Conservation (phyloP, 2,888 invertebrate species). For the Kuschelorhynchus macadamiae region DNA sequence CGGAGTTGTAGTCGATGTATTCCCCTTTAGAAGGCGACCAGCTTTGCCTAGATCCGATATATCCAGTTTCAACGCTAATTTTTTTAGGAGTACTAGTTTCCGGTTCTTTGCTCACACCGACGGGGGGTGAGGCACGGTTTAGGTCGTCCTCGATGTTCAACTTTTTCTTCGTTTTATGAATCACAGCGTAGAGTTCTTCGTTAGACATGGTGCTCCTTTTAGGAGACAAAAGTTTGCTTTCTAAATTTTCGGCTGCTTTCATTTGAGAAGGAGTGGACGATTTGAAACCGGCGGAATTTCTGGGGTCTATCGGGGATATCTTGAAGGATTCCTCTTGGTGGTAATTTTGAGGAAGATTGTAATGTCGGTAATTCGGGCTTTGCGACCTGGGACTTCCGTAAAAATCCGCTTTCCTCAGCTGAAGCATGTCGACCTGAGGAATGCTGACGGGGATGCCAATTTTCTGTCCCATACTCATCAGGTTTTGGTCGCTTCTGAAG, state of each 20-base stretch:
- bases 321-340: slow-evolving; percentile 69
- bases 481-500: slow-evolving; percentile 53
- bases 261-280: slow-evolving; percentile 77
- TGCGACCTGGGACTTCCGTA: slow-evolving; percentile 17
- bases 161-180: slow-evolving; percentile 83
- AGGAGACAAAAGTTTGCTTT: slow-evolving; percentile 74
- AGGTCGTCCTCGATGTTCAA: slow-evolving; percentile 76
- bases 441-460: slow-evolving; percentile 64
- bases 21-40: slow-evolving; percentile 74
- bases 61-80: slow-evolving; percentile 75
- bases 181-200: slow-evolving; percentile 82
- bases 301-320: slow-evolving; percentile 80
- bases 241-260: slow-evolving; percentile 71
- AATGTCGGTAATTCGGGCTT: slow-evolving; percentile 10
- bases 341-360: slow-evolving; percentile 34
- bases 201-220: slow-evolving; percentile 84
- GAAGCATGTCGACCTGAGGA: slow-evolving; percentile 54
- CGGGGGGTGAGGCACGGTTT: slow-evolving; percentile 68
- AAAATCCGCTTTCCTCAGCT: slow-evolving; percentile 38
- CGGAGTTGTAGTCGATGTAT: slow-evolving; percentile 64
- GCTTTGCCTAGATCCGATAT: slow-evolving; percentile 75
- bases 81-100: slow-evolving; percentile 58
- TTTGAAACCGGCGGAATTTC: slow-evolving; percentile 74
- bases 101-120: slow-evolving; percentile 4
- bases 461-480: slow-evolving; percentile 54